Evolutionary conservation across 2,888 invertebrate genomes (phyloP), one percentile per base, ranked within the genome.

Genomic region (Cotesia congregata): DNA sequence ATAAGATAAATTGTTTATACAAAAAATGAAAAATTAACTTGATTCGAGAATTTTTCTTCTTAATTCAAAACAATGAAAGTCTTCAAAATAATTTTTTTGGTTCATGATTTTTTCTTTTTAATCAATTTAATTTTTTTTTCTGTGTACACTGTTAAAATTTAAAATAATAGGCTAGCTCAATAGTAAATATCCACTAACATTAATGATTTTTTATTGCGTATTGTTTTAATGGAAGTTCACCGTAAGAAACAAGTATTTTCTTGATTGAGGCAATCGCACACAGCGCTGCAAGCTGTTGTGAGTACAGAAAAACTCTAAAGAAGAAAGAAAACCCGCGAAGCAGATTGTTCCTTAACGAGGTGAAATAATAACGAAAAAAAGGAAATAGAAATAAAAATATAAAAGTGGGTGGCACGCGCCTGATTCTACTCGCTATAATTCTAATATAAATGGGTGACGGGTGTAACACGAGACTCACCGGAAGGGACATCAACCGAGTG

Each of bases 401-500:
- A 71, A 39, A 74, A 78, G 81, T 80, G 80, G 81, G 80, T 81
- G 88, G 88, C 88, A 88, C 88, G 88, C 87, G 88, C 86, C 87
- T 83, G 82, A 83, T 86, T 4, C 50, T 50, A 50, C 50, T 50
- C 9, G 85, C 86, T 84, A 86, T 87, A 87, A 88, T 85, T 87
- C 86, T 85, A 87, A 88, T 88, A 86, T 84, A 86, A 87, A 87
- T 84, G 86, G 85, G 86, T 86, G 87, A 83, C 83, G 83, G 78
- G 83, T 76, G 87, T 88, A 88, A 88, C 86, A 86, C 86, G 86
- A 88, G 88, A 87, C 88, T 85, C 83, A 86, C 88, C 88, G 88
- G 88, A 88, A 88, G 84, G 85, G 86, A 86, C 87, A 85, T 87
- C 86, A 86, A 83, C 84, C 85, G 86, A 86, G 87, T 88, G 88